phyloP scores from a whole-genome alignment of 2,888 invertebrate genomes.

The Lacanobia wlatinum region DNA sequence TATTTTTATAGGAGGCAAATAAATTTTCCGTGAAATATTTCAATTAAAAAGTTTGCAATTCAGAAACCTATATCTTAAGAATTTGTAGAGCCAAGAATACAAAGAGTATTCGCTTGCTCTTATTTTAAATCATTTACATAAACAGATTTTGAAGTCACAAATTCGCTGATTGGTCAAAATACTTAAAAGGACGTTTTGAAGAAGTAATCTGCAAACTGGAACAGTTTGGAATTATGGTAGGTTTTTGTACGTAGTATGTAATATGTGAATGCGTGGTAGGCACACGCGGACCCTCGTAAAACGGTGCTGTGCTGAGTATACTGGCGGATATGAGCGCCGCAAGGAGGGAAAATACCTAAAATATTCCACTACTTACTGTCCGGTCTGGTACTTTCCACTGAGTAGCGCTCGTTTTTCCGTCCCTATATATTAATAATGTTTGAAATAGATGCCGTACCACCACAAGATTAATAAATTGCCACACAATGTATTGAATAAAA shows the following conservation, averaged over 20 bases:
- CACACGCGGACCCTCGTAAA: background rate
- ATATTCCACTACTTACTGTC: background rate
- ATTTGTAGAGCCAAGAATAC: background rate
- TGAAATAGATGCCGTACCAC: conserved; percentile 48
- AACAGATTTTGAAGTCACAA: conserved; percentile 5
- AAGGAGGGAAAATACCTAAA: background rate
- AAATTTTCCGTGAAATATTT: background rate
- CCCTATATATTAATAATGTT: conserved; percentile 7
- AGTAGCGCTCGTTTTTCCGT: background rate
- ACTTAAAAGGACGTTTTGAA: conserved; percentile 22
- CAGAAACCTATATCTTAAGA: background rate
- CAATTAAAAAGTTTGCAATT: conserved; percentile 6
- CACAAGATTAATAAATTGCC: conserved; percentile 29
- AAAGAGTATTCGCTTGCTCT: background rate
- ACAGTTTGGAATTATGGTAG: conserved; percentile 24
- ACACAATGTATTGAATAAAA: conserved; percentile 37
- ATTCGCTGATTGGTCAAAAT: conserved; percentile 29
- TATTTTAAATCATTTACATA: background rate
- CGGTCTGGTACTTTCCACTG: background rate
- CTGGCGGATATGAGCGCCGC: conserved; percentile 4
- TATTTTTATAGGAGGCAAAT: conserved; percentile 13
- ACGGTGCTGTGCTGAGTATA: conserved; percentile 1
- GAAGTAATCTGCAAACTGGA: conserved; percentile 21
- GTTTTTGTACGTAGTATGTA: conserved; percentile 24
- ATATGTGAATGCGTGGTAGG: conserved; percentile 1